Conservation (phyloP, 2,113 vertebrate genomes). For the Caloenas nicobarica region DNA sequence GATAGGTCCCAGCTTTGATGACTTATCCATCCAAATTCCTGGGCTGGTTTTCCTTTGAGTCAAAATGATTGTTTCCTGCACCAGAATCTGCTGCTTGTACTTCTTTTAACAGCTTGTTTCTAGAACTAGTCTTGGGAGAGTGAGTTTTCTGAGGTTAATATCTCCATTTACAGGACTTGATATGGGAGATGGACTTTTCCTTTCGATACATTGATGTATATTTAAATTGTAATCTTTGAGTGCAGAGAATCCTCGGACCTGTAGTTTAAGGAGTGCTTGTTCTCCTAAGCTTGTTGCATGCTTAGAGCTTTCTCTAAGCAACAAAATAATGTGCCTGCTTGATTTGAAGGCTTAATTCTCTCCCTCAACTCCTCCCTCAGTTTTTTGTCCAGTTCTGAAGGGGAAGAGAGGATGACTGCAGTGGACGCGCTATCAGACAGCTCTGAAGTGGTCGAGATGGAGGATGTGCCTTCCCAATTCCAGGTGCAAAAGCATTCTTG, state of each 20-base stretch:
- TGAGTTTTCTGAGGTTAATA: not conserved
- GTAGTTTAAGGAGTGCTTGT: not conserved
- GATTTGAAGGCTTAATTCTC: not conserved
- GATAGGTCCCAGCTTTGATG: not conserved
- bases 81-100: not conserved
- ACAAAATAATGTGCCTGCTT: not conserved
- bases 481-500: slow-evolving; percentile 91
- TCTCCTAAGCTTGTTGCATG: not conserved
- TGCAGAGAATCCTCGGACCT: not conserved
- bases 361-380: slow-evolving; percentile 39
- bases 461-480: slow-evolving; percentile 83
- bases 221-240: not conserved
- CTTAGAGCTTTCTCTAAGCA: not conserved
- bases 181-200: not conserved
- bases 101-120: not conserved
- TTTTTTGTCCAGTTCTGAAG: slow-evolving; percentile 71
- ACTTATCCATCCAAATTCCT: not conserved
- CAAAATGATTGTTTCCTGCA: not conserved
- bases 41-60: slow-evolving; percentile 24
- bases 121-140: not conserved
- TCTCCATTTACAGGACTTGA: not conserved
- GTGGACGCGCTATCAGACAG: slow-evolving; percentile 80
- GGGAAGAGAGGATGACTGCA: slow-evolving; percentile 83
- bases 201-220: fast-evolving
- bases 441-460: slow-evolving; percentile 83